Evolutionary conservation across 1,140 invertebrate species (phyloP).

Genomic region (Lepidotrigona ventralis): DNA sequence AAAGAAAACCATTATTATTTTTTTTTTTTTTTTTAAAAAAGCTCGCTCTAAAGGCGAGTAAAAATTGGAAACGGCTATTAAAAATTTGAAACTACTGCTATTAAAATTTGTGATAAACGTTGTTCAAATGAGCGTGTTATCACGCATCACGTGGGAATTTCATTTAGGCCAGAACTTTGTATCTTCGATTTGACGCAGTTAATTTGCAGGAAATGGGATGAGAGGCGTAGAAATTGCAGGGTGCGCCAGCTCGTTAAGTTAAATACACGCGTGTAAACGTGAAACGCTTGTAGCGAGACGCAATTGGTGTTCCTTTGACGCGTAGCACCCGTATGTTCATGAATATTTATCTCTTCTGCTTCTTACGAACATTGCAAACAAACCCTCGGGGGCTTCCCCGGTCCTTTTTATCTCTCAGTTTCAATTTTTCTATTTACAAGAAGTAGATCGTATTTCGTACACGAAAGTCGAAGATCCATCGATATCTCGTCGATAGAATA

Average conservation of each 20-base stretch:
- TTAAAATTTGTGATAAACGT: not conserved
- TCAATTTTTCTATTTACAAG: conserved; percentile 4
- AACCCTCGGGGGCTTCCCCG: not conserved
- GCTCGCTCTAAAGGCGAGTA: too few species aligned
- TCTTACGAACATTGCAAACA: conserved; percentile 53
- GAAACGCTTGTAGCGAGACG: conserved; percentile 40
- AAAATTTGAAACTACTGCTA: too few species aligned
- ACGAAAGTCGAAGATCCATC: not conserved
- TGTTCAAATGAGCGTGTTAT: not conserved
- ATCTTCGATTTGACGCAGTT: conserved; percentile 39
- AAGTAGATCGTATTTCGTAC: too few species aligned
- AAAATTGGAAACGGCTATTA: too few species aligned
- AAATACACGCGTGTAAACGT: conserved; percentile 48
- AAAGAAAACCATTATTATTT: too few species aligned
- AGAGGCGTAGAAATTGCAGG: conserved; percentile 29
- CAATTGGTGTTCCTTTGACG: conserved; percentile 45
- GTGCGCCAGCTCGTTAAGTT: conserved; percentile 53
- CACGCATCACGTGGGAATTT: not conserved
- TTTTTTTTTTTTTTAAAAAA: too few species aligned
- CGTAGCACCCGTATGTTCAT: conserved; percentile 32
- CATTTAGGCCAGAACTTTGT: not conserved
- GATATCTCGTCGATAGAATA: not conserved
- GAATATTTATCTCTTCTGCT: conserved; percentile 54
- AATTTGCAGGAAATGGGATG: conserved; percentile 34
- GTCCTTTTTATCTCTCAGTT: not conserved